Evolutionary conservation across 2,888 invertebrate species (phyloP), one percentile per base, ranked within the genome.

Genomic region (Watsonalla cultraria): DNA sequence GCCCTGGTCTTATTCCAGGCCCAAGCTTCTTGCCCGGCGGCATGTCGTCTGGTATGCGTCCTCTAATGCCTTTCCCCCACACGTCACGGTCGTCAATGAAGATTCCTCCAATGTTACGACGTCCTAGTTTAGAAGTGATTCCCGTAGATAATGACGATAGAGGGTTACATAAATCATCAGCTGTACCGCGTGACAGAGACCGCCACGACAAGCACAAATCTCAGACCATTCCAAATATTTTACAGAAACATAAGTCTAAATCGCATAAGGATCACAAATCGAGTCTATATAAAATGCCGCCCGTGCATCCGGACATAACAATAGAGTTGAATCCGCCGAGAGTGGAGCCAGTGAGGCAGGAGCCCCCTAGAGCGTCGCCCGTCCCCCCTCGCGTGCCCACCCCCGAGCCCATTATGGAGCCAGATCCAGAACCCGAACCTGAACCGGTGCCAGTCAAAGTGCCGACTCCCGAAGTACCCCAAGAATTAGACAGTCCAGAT

Each of bases 1-100:
- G 92, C 0, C 93, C 93, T 11, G 93, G 94, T 39, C 83, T 94
- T 48, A 94, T 94, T 70, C 93, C 94, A 5, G 87, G 91, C 7
- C 90, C 92, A 45, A 82, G 84, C 65, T 89, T 86, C 65, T 68
- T 90, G 58, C 72, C 82, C 45, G 82, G 84, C 39, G 74, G 74
- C 45, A 65, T 86, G 34, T 80, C 78, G 24, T 70, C 82, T 24
- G 82, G 84, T 52, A 80, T 93, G 37, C 78, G 84, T 69, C 91
- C 93, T 35, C 81, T 93, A 46, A 79, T 92, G 74, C 74, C 86
- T 58, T 92, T 92, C 55, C 92, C 92, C 5, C 92, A 93, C 59
- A 91, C 93, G 54, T 93, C 93, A 2, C 91, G 92, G 78, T 92
- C 91, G 37, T 87, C 90, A 60, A 91, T 91, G 57, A 91, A 92